Base-by-base conservation (phyloP, 2,797 vertebrate species). In the Fratercula arctica region DNA sequence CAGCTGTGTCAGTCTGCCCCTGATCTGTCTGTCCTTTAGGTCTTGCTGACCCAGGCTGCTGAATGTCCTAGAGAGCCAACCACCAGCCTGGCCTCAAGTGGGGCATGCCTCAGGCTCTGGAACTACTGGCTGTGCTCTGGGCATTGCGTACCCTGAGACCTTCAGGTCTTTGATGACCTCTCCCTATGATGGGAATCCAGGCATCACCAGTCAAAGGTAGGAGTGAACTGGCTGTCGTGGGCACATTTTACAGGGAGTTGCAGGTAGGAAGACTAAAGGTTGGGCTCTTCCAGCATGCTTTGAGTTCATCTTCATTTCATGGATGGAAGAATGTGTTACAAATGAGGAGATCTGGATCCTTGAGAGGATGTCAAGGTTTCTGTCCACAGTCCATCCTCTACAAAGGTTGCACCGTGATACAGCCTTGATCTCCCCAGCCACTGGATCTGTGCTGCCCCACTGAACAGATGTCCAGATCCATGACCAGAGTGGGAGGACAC, bases 281-380 rank as follows among this genome's bases (percentile, higher is more conserved):
- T 2, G 2, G 33, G 16, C 9, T 61, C 3, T 75, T 11, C 5
- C n/a, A 63, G 17, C 4, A 1, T 23, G 10, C 17, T 63, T 4
- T 15, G 45, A 53, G 15, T 48, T 85, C 19, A 59, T 29, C 26
- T 68, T 28, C 48, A 18, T 33, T 53, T 45, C 54, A 17, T 13
- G 50, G 31, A 4, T 16, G 16, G 39, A 43, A 69, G n/a, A 85
- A 53, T 15, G 11, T 21, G 31, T 18, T 29, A 50, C 23, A 73
- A 60, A 53, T 5, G 10, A 53, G 31, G 29, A 15, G 10, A 45
- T 45, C 0, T 76, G 24, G 20, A 50, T 10, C 20, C n/a, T 33
- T 48, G 31, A 68, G 53, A 69, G 8, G 13, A 3, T 39, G 16
- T 57, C 26, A 77, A 17, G 50, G 20, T 26, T 50, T 16, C 24